Evolutionary conservation across 2,797 vertebrate genomes (phyloP).

Genomic region (Synanceia verrucosa): DNA sequence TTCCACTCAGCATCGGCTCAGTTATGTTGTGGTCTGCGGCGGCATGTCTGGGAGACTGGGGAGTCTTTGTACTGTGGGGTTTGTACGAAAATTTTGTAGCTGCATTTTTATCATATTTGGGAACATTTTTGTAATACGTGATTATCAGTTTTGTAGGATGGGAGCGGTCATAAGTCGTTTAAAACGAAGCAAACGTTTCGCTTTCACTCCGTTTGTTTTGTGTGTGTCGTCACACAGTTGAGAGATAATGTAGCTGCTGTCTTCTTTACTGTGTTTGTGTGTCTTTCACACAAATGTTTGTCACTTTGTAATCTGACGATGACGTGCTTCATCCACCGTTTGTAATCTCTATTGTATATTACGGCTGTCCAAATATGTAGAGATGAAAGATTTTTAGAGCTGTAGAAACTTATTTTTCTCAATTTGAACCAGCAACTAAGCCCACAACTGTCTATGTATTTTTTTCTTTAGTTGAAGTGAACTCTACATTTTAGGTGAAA

Average conservation of each 20-base stretch:
- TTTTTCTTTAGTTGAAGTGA: conserved; percentile 72
- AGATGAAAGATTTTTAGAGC: conserved; percentile 70
- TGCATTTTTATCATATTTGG: conserved; percentile 73
- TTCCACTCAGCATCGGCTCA: conserved; percentile 69
- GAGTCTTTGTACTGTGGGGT: conserved; percentile 73
- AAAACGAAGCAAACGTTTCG: conserved; percentile 26
- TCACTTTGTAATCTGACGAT: conserved; percentile 58
- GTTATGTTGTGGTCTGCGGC: conserved; percentile 68
- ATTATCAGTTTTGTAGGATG: conserved; percentile 65
- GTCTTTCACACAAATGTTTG: conserved; percentile 39
- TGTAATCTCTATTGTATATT: conserved; percentile 72
- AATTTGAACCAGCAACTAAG: conserved; percentile 76
- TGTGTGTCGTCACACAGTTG: conserved; percentile 48
- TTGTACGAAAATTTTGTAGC: conserved; percentile 79
- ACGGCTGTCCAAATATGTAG: conserved; percentile 73
- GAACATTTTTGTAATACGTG: conserved; percentile 73
- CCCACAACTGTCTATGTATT: conserved; percentile 57
- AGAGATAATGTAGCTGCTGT: conserved; percentile 67
- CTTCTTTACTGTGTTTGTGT: conserved; percentile 47
- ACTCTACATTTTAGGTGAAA: conserved; percentile 83
- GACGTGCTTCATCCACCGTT: conserved; percentile 64
- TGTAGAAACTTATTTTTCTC: conserved; percentile 78
- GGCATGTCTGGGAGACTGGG: conserved; percentile 52
- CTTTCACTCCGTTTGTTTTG: conserved; percentile 21
- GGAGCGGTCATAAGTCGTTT: conserved; percentile 24